Evolutionary conservation across 2,113 vertebrate genomes (phyloP).

Genomic region (Otis tarda): DNA sequence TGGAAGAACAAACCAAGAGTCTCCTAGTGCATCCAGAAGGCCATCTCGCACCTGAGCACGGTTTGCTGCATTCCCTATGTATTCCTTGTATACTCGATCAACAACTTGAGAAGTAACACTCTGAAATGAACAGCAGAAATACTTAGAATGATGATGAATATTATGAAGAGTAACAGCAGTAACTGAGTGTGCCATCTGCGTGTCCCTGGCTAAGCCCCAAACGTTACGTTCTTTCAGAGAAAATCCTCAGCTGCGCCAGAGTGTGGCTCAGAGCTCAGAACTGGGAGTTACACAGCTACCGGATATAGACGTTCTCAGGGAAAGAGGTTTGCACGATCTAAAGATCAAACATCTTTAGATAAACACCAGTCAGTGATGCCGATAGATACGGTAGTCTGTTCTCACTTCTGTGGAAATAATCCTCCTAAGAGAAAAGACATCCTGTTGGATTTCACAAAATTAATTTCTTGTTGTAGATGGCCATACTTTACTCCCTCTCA

Average conservation of each 20-base stretch:
- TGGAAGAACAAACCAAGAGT: conserved; percentile 54
- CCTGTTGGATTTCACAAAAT: neutral
- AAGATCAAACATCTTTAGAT: neutral
- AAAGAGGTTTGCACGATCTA: neutral
- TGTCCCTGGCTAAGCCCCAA: neutral
- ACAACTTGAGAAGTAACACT: accelerated
- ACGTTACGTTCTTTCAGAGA: neutral
- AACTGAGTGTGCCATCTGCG: neutral
- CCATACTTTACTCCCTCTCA: neutral
- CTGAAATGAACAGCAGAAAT: neutral
- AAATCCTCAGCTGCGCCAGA: neutral
- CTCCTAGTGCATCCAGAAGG: conserved; percentile 64
- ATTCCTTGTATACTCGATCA: conserved; percentile 41
- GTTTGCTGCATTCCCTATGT: conserved; percentile 60
- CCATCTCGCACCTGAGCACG: conserved; percentile 68
- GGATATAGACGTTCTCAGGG: neutral
- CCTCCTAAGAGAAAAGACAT: neutral
- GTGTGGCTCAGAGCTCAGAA: neutral
- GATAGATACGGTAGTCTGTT: neutral
- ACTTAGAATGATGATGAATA: neutral
- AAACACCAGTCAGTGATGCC: neutral
- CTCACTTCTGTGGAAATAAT: neutral
- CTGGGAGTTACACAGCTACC: neutral
- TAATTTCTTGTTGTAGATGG: neutral
- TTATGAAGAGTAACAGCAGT: neutral